These are phyloP conservation scores for Arizona elegans DNA, from an alignment of 2,113 vertebrate species.

Conservation along the genomic window DNA sequence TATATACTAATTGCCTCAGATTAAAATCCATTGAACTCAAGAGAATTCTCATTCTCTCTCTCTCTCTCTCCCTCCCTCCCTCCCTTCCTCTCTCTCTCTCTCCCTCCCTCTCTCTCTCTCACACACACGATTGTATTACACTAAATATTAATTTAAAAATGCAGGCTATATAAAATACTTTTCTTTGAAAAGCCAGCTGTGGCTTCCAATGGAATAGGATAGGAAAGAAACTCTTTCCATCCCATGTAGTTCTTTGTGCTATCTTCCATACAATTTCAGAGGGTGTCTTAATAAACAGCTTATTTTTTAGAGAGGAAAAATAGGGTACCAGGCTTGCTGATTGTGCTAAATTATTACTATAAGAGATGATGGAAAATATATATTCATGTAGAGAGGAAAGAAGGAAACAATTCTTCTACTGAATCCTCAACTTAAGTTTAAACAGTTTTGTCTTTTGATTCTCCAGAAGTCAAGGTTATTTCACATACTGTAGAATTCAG, in stretches of 20 bases:
- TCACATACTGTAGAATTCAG: neutral
- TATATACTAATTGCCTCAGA: neutral
- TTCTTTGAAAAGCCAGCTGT: neutral
- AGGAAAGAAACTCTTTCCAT: no score
- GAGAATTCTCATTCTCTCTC: neutral
- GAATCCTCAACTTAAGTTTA: neutral
- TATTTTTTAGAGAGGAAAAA: neutral
- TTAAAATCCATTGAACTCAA: neutral
- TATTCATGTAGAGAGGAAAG: neutral
- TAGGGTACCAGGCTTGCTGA: neutral
- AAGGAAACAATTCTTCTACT: neutral
- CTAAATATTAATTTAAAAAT: constrained; percentile 4
- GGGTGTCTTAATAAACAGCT: neutral
- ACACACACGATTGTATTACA: neutral
- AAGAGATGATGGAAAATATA: neutral
- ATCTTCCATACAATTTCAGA: neutral
- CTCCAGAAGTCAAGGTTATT: neutral
- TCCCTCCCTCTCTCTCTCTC: no score
- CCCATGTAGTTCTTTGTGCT: neutral
- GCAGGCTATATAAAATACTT: neutral
- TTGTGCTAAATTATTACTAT: neutral
- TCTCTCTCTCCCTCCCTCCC: no score
- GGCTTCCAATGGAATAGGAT: neutral
- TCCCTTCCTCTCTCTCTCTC: no score
- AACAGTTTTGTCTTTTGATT: neutral